phyloP scores from a whole-genome alignment of 1,140 invertebrate genomes.

The Popillia japonica region DNA sequence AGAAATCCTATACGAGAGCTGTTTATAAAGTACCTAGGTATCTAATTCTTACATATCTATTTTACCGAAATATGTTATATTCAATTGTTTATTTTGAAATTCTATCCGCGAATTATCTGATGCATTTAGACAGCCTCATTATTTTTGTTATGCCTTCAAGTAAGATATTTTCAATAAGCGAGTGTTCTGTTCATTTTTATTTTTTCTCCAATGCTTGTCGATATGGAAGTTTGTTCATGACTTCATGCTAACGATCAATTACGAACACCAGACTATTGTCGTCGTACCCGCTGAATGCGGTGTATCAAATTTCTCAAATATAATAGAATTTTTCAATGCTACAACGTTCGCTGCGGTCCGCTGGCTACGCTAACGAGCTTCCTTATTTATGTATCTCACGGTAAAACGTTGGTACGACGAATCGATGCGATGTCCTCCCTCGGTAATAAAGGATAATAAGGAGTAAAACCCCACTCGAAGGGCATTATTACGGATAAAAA shows the following conservation, averaged over 20 bases:
- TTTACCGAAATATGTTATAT: too few species aligned
- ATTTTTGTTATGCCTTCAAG: too few species aligned
- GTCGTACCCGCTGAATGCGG: slow-evolving; percentile 6
- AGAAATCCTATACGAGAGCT: too few species aligned
- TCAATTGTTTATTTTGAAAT: too few species aligned
- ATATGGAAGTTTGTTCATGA: slow-evolving; percentile 9
- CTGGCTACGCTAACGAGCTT: slow-evolving; percentile 39
- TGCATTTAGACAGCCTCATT: too few species aligned
- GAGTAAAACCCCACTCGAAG: slow-evolving; percentile 31
- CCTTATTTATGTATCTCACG: slow-evolving; percentile 35
- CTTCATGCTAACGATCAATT: slow-evolving; percentile 28
- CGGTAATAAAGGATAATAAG: slow-evolving; percentile 42
- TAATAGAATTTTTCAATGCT: slow-evolving; percentile 31
- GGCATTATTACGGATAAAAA: slow-evolving; percentile 40
- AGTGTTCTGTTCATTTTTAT: too few species aligned
- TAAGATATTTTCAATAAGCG: too few species aligned
- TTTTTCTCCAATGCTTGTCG: not conserved
- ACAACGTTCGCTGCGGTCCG: slow-evolving; percentile 32
- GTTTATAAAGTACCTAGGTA: too few species aligned
- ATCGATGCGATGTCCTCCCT: slow-evolving; percentile 9
- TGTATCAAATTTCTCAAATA: slow-evolving; percentile 31
- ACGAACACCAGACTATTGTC: slow-evolving; percentile 11
- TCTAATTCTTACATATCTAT: too few species aligned
- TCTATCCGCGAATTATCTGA: too few species aligned
- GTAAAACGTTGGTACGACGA: not conserved